Base-by-base conservation (phyloP, 2,113 vertebrate species). In the Dendropsophus ebraccatus region DNA sequence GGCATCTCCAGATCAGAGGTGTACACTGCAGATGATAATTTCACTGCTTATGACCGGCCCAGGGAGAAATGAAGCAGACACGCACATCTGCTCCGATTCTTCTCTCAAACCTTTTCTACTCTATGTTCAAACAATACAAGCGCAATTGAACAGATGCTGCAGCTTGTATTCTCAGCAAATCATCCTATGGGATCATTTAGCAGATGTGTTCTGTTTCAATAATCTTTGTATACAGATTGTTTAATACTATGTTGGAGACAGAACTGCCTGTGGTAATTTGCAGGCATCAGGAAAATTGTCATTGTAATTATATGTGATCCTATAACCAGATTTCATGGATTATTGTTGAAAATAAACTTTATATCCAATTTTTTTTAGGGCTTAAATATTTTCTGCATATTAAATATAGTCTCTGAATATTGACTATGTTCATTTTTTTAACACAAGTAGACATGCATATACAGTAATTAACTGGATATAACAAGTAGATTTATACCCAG, bases 131-230 rank as follows among this genome's bases (percentile, higher is more conserved):
- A 47, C 56, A 81, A 81, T 65, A 28, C 35, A 28, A 47, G 56
- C 13, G 19, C 37, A 62, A 62, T 77, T 12, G 35, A 62, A 81
- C 78, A 81, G 78, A 60, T 81, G 78, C 78, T 62, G 56, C 78
- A 47, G 56, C 37, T 62, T 47, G 56, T 45, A 25, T 65, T 81
- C 56, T 0, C 62, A 54, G 77, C 32, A 17, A 62, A 13, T 25
- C 37, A 16, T 65, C 56, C 56, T 81, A 30, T 41, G 78, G 32
- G 78, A 81, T 41, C 56, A 10, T 81, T 81, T 81, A 65, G 35
- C 78, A 81, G 78, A 81, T 81, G 78, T 65, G 78, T 65, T 60
- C n/a, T 41, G 13, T 81, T 65, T 81, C 32, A 62, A 62, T 60
- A 65, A 62, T 65, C 56, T 62, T 28, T 65, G 5, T 47, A 65